Percentiles rank a stretch among this genome's conserved stretches.
These are phyloP conservation scores for Idaea aversata DNA, from an alignment of 2,888 invertebrate species.

Conservation along the genomic window DNA sequence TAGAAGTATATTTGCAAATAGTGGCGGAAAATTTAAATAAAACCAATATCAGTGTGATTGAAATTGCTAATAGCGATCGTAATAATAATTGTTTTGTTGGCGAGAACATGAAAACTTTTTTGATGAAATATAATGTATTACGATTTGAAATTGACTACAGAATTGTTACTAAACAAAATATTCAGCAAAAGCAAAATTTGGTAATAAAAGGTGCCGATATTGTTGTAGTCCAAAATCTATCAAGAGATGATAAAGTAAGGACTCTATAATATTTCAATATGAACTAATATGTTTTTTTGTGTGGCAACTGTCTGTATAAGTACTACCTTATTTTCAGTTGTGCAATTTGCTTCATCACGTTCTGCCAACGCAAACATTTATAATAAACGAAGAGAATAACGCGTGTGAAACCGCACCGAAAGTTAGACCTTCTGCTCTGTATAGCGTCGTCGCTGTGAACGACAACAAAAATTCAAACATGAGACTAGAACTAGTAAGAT, in stretches of 20 bases:
- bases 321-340: conserved; percentile 26
- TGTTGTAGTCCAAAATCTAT: conserved; percentile 30
- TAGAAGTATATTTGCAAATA: conserved; percentile 36
- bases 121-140: conserved; percentile 11
- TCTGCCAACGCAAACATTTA: conserved; percentile 25
- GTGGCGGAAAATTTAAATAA: conserved; percentile 38
- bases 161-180: conserved; percentile 14
- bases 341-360: conserved; percentile 19
- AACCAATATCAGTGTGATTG: conserved; percentile 27
- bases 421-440: conserved; percentile 16
- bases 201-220: conserved; percentile 23
- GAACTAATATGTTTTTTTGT: neutral
- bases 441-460: conserved; percentile 20
- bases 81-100: conserved; percentile 17
- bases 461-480: conserved; percentile 16
- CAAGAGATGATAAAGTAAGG: conserved; percentile 28
- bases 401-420: neutral
- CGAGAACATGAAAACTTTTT: conserved; percentile 20
- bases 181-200: conserved; percentile 9
- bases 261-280: neutral
- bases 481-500: conserved; percentile 28
- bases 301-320: conserved; percentile 20
- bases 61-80: conserved; percentile 16
- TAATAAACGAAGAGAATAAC: conserved; percentile 25
- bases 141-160: conserved; percentile 25